Conservation (phyloP, 1,140 invertebrate genomes). For the Hyposmocoma kahamanoa region DNA sequence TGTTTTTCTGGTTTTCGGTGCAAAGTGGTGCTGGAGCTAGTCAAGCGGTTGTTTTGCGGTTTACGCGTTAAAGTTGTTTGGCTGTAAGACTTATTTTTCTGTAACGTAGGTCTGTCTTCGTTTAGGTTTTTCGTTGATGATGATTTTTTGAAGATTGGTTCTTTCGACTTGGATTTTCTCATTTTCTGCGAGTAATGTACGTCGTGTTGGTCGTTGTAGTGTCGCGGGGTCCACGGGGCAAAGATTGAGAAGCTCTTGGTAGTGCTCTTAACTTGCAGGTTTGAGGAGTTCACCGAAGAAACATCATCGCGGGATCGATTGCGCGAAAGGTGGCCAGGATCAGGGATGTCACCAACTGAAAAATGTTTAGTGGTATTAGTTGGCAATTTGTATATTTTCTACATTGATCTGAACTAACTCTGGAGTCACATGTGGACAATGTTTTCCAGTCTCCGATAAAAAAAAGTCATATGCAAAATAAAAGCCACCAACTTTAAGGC, state of each 20-base stretch:
- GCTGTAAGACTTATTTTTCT: slow-evolving; percentile 62
- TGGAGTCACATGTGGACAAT: too few relatives aligned
- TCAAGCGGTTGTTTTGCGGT: slow-evolving; percentile 42
- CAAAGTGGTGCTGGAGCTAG: slow-evolving; percentile 51
- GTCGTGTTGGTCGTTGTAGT: slow-evolving; percentile 82
- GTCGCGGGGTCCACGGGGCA: slow-evolving; percentile 86
- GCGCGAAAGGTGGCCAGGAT: slow-evolving; percentile 75
- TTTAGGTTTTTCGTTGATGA: slow-evolving; percentile 43
- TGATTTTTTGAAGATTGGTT: slow-evolving; percentile 42
- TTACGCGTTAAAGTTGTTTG: slow-evolving; percentile 54
- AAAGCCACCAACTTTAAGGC: too few relatives aligned
- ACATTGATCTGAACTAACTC: too few relatives aligned
- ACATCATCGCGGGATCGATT: slow-evolving; percentile 83
- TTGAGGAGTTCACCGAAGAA: slow-evolving; percentile 74
- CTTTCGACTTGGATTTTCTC: slow-evolving; percentile 39
- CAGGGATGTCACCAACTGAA: slow-evolving; percentile 83
- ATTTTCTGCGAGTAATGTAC: slow-evolving; percentile 85
- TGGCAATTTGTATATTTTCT: too few relatives aligned
- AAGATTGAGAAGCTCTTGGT: slow-evolving; percentile 88
- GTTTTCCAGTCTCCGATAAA: too few relatives aligned
- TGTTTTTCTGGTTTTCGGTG: slow-evolving; percentile 52
- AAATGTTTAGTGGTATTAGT: too few relatives aligned
- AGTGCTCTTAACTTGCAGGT: slow-evolving; percentile 81
- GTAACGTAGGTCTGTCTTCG: slow-evolving; percentile 34
- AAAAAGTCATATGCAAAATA: too few relatives aligned